phyloP scores from a whole-genome alignment of 1,140 invertebrate genomes.

The Macrostomum lignano region DNA sequence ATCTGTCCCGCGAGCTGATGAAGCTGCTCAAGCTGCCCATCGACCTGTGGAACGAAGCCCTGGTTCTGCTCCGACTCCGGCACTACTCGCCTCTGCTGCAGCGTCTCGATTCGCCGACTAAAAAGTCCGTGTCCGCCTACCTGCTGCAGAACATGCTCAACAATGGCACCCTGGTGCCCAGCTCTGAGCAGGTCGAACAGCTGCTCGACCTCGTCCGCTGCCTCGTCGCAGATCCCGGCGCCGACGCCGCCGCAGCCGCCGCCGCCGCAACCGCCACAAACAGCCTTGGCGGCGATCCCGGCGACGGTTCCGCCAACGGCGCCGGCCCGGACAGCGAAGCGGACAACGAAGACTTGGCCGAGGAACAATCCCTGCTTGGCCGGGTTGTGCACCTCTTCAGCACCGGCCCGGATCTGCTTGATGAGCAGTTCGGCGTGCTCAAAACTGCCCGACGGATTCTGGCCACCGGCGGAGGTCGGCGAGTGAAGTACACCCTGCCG shows the following conservation, averaged over 20 bases:
- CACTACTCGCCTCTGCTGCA: slow-evolving; percentile 55
- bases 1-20: slow-evolving; percentile 58
- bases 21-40: slow-evolving; percentile 71
- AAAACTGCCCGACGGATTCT: slow-evolving; percentile 56
- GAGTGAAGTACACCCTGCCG: slow-evolving; percentile 70
- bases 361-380: slow-evolving; percentile 70
- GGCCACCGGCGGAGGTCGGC: slow-evolving; percentile 48
- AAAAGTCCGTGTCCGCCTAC: slow-evolving; percentile 56
- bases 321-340: too few species aligned
- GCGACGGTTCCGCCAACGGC: too few species aligned
- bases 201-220: slow-evolving; percentile 38
- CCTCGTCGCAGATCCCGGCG: slow-evolving; percentile 57
- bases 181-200: slow-evolving; percentile 40
- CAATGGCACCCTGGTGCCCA: slow-evolving; percentile 55
- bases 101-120: slow-evolving; percentile 59
- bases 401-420: slow-evolving; percentile 39
- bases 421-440: slow-evolving; percentile 52
- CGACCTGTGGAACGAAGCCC: slow-evolving; percentile 68
- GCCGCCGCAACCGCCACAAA: too few species aligned
- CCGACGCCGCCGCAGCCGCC: too few species aligned
- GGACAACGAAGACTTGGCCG: slow-evolving; percentile 76
- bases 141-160: slow-evolving; percentile 60
- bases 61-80: slow-evolving; percentile 44
- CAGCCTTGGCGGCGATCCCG: too few species aligned
- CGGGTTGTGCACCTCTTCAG: slow-evolving; percentile 62